Evolutionary conservation across 2,113 vertebrate species (phyloP).

Genomic region (Bos javanicus): DNA sequence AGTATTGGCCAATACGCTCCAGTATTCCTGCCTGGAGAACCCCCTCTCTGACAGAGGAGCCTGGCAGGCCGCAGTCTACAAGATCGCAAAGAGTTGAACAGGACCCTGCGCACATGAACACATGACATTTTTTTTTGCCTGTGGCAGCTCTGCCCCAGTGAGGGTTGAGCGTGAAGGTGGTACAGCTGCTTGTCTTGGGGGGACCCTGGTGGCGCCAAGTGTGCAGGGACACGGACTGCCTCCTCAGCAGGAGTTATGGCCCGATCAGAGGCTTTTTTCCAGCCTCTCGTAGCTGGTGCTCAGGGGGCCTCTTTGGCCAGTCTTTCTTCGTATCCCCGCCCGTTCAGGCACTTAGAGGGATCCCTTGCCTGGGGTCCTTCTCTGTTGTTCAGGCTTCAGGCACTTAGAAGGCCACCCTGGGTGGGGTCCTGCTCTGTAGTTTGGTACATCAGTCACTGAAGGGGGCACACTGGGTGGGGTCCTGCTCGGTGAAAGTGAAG

Average conservation of each 20-base stretch:
- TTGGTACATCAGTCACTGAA: no score
- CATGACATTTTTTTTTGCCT: no score
- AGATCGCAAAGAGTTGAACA: not conserved
- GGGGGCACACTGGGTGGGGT: no score
- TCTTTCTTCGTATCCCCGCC: not conserved
- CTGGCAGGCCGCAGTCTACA: not conserved
- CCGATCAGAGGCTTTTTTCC: rapidly evolving
- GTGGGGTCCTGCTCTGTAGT: no score
- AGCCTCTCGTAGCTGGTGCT: not conserved
- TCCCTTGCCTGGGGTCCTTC: not conserved
- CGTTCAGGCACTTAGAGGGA: not conserved
- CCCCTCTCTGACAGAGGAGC: not conserved
- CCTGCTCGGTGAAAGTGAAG: no score
- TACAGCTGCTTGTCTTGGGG: not conserved
- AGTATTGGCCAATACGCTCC: not conserved
- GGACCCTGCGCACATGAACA: not conserved
- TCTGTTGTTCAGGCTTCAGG: not conserved
- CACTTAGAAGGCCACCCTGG: not conserved
- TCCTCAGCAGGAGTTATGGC: not conserved
- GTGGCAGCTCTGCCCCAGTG: not conserved
- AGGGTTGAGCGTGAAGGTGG: not conserved
- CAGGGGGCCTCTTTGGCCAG: not conserved
- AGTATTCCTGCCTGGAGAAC: not conserved
- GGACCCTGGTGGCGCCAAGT: rapidly evolving
- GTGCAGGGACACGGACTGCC: not conserved